Evolutionary conservation across 92 coral and sea anemone genomes (phyloP), one percentile per base, ranked within the genome.

Genomic region (Palythoa caribaeorum): DNA sequence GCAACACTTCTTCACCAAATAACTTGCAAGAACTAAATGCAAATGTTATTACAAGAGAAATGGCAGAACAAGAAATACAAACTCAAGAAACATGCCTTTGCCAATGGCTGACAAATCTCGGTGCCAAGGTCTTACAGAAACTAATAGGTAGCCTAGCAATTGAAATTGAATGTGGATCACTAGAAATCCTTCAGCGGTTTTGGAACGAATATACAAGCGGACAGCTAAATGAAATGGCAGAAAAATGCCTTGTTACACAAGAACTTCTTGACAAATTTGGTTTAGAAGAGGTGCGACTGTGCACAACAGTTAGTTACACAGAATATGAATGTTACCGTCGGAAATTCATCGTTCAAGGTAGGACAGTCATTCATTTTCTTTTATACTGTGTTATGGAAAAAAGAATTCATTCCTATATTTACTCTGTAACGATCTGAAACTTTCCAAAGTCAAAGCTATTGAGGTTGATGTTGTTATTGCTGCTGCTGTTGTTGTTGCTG

Each of bases 151-250:
- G 80, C 47, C 80, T 76, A 14, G 21, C 50, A 47, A 9, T 76
- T 36, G 44, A 21, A 4, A 35, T 73, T 40, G 55, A 38, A 36
- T 73, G 15, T 47, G 44, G 63, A 17, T 76, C 80, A 51, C 38
- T 76, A 5, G 38, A 76, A 50, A 20, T 0, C 9, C 63, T 76
- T 20, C 60, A 51, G 9, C 37, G 44, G 39, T 48, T 76, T 48
- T 76, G 80, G 80, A 15, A 76, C 2, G 80, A 76, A 9, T 76
- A 35, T 15, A 2, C 80, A 51, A 76, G 62, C 50, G 63, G 63
- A 9, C 40, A 1, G 10, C 39, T 76, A 16, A 51, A 50, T 9
- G 11, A 19, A 51, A 76, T 76, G 59, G 80, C 65, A 0, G 80
- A 76, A 53, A 1, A 76, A 37, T 51, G 11, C 10, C 80, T 76